These are phyloP conservation scores for Chloroclysta siterata DNA, from an alignment of 2,888 invertebrate species.

Conservation along the genomic window DNA sequence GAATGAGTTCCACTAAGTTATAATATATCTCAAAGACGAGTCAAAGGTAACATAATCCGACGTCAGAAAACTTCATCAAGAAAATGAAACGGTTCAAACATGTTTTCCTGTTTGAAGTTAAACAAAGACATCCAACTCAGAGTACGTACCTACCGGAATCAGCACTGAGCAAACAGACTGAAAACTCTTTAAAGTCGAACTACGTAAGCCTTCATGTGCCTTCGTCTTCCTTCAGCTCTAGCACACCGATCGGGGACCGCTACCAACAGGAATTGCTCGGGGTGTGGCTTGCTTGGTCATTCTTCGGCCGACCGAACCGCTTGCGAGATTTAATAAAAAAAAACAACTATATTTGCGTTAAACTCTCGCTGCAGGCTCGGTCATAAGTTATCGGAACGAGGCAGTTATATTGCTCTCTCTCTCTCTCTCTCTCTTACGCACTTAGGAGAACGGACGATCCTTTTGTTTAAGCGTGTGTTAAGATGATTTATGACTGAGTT, in stretches of 20 bases:
- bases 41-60: not conserved
- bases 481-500: too few relatives aligned
- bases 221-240: constrained; percentile 24
- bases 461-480: too few relatives aligned
- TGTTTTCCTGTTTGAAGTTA: constrained; percentile 35
- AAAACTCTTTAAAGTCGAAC: constrained; percentile 61
- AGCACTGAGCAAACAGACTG: constrained; percentile 46
- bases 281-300: too few relatives aligned
- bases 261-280: not conserved
- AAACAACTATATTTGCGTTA: too few relatives aligned
- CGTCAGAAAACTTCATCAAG: constrained; percentile 21
- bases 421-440: too few relatives aligned
- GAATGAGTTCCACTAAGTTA: not conserved
- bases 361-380: too few relatives aligned
- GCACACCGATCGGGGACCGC: constrained; percentile 1
- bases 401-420: too few relatives aligned
- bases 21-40: not conserved
- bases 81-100: constrained; percentile 29
- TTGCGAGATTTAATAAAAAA: too few relatives aligned
- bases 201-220: constrained; percentile 53
- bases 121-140: constrained; percentile 38
- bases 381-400: too few relatives aligned
- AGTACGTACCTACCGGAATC: constrained; percentile 34
- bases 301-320: too few relatives aligned
- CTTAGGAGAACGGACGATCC: too few relatives aligned